Evolutionary conservation across 2,113 vertebrate species (phyloP).

Genomic region (Strix uralensis): DNA sequence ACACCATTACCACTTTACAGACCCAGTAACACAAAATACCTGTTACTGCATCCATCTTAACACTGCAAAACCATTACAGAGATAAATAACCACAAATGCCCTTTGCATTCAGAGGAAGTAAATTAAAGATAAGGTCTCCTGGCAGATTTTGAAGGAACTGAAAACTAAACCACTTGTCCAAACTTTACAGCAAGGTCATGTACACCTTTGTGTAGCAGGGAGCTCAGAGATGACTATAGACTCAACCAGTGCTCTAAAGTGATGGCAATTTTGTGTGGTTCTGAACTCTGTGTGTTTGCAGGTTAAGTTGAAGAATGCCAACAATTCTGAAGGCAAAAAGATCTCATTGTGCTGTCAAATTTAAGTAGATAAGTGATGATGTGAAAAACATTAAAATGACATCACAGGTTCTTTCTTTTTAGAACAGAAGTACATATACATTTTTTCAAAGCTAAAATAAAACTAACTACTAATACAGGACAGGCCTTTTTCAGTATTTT

Average conservation of each 20-base stretch:
- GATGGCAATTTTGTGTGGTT: background rate
- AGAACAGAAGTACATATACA: background rate
- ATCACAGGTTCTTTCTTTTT: background rate
- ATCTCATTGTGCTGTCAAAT: background rate
- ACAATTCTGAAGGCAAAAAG: background rate
- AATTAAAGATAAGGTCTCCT: background rate
- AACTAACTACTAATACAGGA: background rate
- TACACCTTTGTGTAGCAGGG: background rate
- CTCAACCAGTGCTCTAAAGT: background rate
- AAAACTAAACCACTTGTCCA: background rate
- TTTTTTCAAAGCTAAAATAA: background rate
- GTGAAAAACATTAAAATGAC: background rate
- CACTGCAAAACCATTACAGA: background rate
- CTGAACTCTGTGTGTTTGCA: background rate
- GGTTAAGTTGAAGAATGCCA: background rate
- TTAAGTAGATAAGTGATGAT: background rate
- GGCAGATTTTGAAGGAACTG: background rate
- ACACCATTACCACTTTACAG: rapidly evolving
- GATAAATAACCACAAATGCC: background rate
- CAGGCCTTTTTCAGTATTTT: background rate
- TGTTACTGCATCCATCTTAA: background rate
- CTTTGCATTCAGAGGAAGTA: background rate
- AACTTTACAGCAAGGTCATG: background rate
- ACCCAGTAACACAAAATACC: background rate
- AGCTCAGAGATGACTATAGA: background rate